These are phyloP conservation scores for Kryphioiulus occultus DNA, from an alignment of 2,888 invertebrate species.

Conservation along the genomic window DNA sequence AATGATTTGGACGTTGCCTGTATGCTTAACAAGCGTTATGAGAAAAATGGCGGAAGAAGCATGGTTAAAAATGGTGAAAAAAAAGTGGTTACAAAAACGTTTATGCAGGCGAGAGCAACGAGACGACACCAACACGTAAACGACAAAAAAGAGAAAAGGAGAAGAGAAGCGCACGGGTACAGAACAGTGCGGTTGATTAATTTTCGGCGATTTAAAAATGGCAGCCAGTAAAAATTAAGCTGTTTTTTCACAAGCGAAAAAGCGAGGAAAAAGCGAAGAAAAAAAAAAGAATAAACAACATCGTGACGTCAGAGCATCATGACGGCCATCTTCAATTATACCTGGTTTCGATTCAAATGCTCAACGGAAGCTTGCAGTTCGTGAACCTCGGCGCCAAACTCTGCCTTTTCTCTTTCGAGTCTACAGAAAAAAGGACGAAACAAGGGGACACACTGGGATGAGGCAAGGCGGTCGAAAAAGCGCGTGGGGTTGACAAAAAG, in stretches of 20 bases:
- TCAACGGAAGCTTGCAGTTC: slow-evolving; percentile 62
- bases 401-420: slow-evolving; percentile 58
- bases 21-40: too few species aligned
- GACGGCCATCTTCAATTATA: not conserved
- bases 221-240: not conserved
- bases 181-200: slow-evolving; percentile 35
- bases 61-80: not conserved
- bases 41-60: too few species aligned
- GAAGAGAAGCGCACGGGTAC: not conserved
- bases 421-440: slow-evolving; percentile 39
- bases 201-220: not conserved
- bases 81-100: not conserved
- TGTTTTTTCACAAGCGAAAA: not conserved
- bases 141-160: not conserved
- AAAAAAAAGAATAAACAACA: not conserved
- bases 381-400: slow-evolving; percentile 61
- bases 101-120: not conserved
- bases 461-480: not conserved
- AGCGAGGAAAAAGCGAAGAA: slow-evolving; percentile 6
- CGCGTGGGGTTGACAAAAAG: not conserved
- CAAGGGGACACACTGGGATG: slow-evolving; percentile 24
- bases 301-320: not conserved
- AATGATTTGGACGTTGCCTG: too few species aligned
- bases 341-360: slow-evolving; percentile 57
- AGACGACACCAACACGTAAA: not conserved